Evolutionary conservation across 2,113 vertebrate genomes (phyloP), one percentile per base, ranked within the genome.

Genomic region (Apistogramma diplotaenia): DNA sequence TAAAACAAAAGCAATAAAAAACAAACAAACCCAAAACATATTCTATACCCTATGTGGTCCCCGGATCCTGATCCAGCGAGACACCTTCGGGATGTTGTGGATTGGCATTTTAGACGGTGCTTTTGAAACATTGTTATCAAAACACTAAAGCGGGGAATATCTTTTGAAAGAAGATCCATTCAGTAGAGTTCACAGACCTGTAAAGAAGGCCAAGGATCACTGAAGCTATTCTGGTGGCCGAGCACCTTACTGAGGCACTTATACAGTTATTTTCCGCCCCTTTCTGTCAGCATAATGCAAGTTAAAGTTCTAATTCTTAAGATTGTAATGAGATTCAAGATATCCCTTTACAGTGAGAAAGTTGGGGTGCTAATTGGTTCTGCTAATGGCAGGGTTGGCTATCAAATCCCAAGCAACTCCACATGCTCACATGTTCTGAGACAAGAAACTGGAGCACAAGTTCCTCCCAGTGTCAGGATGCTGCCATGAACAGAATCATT

Each of bases 161-260:
- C 10, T 70, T 70, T n/a, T 70, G 25, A 70, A 70, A 70, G 23
- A 70, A 31, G 65, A 23, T 12, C 11, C 25, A 49, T 31, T 70
- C 29, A 49, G 23, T 29, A 49, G 62, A 70, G 25, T 51, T 70
- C 43, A 70, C 16, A 70, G 65, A 13, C 33, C 19, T 12, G 59
- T 60, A n/a, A 18, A 67, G 0, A 65, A 43, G 27, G 40, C 40
- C 11, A 16, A 12, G 23, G 23, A 49, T 23, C 23, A 0, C 10
- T 19, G 23, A 67, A 67, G 62, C 16, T 67, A 0, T 12, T 4
- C 62, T 67, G 40, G 62, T 67, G 62, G 16, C 2, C 46, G 23
- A 29, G 23, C 62, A 67, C 40, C 46, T 67, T 46, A 29, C 23
- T 49, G 62, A 67, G 23, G 7, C 16, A 29, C 62, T 18, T 67